Conservation (phyloP, 2,888 invertebrate species). For the Cephalotes varians region DNA sequence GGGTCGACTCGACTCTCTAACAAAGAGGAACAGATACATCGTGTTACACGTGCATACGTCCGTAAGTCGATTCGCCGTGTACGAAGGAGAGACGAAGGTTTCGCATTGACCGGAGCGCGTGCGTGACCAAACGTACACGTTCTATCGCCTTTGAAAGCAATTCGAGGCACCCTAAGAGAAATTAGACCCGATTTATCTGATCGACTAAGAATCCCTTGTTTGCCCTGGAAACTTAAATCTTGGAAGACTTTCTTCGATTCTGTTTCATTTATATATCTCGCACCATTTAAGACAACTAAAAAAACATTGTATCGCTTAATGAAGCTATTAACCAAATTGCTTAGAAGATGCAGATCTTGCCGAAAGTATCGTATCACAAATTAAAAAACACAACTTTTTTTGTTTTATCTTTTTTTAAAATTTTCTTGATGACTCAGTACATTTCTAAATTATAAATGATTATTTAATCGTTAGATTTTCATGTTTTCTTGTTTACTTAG, state of each 20-base stretch:
- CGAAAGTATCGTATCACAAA: neutral
- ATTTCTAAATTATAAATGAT: constrained; percentile 13
- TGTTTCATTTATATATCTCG: neutral
- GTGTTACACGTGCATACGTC: constrained; percentile 43
- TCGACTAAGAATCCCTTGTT: constrained; percentile 49
- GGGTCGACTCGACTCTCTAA: constrained; percentile 49
- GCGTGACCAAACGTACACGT: constrained; percentile 56
- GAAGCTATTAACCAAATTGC: neutral
- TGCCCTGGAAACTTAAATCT: constrained; percentile 20
- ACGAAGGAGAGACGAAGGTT: constrained; percentile 47
- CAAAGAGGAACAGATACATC: constrained; percentile 50
- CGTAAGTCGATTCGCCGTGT: constrained; percentile 56
- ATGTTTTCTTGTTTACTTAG: neutral
- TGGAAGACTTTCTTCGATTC: constrained; percentile 21
- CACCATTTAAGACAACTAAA: neutral
- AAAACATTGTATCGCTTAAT: neutral
- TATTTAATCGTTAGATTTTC: neutral
- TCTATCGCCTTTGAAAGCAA: constrained; percentile 54
- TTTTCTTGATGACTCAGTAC: neutral
- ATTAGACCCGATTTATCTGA: constrained; percentile 65
- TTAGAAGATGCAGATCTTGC: neutral
- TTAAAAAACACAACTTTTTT: neutral
- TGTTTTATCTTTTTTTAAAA: neutral
- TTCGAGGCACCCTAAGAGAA: constrained; percentile 56
- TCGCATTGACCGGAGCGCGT: constrained; percentile 49